Evolutionary conservation across 2,888 invertebrate genomes (phyloP), one percentile per base, ranked within the genome.

Genomic region (Sicus ferrugineus): DNA sequence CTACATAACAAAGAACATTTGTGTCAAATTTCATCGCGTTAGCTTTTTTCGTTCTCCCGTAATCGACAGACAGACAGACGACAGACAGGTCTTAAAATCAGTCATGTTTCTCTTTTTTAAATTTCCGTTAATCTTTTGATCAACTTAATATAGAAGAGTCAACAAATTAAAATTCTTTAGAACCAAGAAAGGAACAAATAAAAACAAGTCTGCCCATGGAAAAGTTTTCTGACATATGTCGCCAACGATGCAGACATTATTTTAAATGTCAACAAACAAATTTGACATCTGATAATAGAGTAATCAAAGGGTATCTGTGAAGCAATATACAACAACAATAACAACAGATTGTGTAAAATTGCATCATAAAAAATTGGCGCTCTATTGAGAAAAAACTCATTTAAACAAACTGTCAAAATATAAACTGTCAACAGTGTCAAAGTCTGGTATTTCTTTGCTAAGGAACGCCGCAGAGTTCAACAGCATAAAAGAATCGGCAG

Each of bases 401-500:
- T 52, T 42, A 62, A 68, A 63, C 58, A 68, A 68, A 70, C 70
- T 72, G 72, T 70, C 72, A 72, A 70, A 72, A 72, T 64, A 68
- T 62, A 66, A 72, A 69, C 70, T 70, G 72, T 70, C 72, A 72
- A 56, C 70, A 66, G 54, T 70, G 68, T 69, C 70, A 72, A 68
- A 23, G 23, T 31, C n/a, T 65, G 65, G 52, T 52, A 30, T 65
- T 65, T 50, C 31, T 31, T 16, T 52, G 31, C 23, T 38, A 38
- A n/a, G n/a, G 28, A 23, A 23, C 14, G 42, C 23, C 42, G 26
- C n/a, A 61, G 38, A 59, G 19, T 54, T 26, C 38, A 5, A 26
- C 19, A 48, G 28, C n/a, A 48, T 31, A 64, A 64, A 21, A 26
- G 23, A 28, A n/a, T 50, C 14, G 2, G 28, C 26, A 2, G 19